A percentile compares a stretch with the other conserved stretches of the same genome.
Evolutionary conservation across 2,888 invertebrate species (phyloP).

Genomic region (Harpagoxenus sublaevis): DNA sequence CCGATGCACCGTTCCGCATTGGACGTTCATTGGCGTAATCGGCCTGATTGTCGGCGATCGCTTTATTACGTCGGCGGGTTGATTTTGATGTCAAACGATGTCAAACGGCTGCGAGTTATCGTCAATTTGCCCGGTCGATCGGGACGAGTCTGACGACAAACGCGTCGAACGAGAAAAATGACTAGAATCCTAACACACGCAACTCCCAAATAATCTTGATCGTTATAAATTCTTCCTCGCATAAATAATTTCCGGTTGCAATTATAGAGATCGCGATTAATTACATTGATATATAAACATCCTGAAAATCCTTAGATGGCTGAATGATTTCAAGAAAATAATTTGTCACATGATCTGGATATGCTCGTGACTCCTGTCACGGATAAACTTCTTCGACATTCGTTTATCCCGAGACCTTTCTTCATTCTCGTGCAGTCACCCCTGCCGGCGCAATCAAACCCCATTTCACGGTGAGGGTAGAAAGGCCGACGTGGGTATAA

Average conservation of each 20-base stretch:
- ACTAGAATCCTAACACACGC: not conserved
- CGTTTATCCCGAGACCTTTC: not conserved
- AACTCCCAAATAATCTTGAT: too few relatives aligned
- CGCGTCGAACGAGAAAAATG: constrained; percentile 7
- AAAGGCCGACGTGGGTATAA: not conserved
- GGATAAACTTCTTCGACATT: not conserved
- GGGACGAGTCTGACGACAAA: constrained; percentile 52
- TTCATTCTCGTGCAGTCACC: constrained; percentile 24
- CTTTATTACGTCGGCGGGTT: constrained; percentile 84
- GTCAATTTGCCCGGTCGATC: constrained; percentile 80
- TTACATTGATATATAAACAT: not conserved
- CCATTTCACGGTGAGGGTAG: constrained; percentile 42
- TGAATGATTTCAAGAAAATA: not conserved
- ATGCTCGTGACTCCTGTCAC: not conserved
- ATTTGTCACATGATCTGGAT: not conserved
- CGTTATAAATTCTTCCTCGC: not conserved
- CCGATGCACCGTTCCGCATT: constrained; percentile 75
- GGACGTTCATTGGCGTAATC: constrained; percentile 83
- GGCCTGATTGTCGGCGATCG: constrained; percentile 83
- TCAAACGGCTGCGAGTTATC: constrained; percentile 84
- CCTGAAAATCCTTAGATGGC: not conserved
- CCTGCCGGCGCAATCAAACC: constrained; percentile 31
- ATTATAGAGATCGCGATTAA: not conserved
- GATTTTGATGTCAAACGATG: constrained; percentile 85
- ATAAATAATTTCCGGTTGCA: not conserved